Conservation (phyloP, 2,888 invertebrate genomes). For the Mystacides longicornis region DNA sequence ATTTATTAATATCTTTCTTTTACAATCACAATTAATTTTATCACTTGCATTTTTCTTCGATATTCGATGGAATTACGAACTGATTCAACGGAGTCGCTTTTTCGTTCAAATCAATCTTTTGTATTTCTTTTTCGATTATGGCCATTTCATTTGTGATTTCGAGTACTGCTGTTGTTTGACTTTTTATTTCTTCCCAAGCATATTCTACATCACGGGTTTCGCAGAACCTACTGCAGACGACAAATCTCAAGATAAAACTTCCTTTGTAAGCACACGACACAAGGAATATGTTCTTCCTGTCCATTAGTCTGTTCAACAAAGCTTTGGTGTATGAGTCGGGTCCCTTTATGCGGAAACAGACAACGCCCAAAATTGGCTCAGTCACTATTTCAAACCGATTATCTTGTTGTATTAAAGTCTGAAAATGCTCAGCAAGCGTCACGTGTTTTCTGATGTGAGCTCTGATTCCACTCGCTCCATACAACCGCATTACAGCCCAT, state of each 20-base stretch:
- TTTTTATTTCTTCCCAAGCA: constrained; percentile 61
- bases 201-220: constrained; percentile 64
- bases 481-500: constrained; percentile 85
- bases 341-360: constrained; percentile 81
- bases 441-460: constrained; percentile 69
- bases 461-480: constrained; percentile 75
- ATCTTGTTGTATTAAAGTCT: constrained; percentile 60
- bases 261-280: constrained; percentile 66
- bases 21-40: not conserved
- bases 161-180: constrained; percentile 34
- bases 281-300: constrained; percentile 71
- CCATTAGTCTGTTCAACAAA: constrained; percentile 64
- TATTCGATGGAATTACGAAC: constrained; percentile 12
- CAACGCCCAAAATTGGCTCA: constrained; percentile 69
- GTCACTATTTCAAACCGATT: constrained; percentile 70
- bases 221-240: constrained; percentile 68
- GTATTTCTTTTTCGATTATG: constrained; percentile 7
- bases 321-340: constrained; percentile 61
- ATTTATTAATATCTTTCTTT: not conserved
- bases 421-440: constrained; percentile 69
- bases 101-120: constrained; percentile 19
- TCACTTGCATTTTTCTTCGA: constrained; percentile 22
- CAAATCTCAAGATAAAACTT: constrained; percentile 70
- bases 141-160: constrained; percentile 9
- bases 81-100: constrained; percentile 17